Conservation (phyloP, 2,888 invertebrate genomes). For the Malthinus flaveolus region DNA sequence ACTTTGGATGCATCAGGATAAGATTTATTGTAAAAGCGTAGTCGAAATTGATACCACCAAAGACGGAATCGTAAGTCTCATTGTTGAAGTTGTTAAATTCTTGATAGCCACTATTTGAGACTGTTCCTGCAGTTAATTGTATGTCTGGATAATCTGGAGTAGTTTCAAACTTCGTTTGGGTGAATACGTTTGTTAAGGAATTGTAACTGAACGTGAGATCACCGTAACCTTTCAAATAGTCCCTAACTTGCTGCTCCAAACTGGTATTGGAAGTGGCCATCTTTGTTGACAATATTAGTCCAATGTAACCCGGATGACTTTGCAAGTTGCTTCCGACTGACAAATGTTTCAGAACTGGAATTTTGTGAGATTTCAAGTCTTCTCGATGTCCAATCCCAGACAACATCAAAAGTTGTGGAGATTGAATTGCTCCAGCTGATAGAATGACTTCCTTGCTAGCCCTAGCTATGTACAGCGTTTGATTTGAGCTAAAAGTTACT, state of each 20-base stretch:
- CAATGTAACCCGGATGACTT: conserved; percentile 73
- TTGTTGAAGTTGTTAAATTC: conserved; percentile 7
- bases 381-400: conserved; percentile 76
- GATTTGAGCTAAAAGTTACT: conserved; percentile 67
- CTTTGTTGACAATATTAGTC: conserved; percentile 61
- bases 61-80: conserved; percentile 11
- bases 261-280: conserved; percentile 9
- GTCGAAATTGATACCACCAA: conserved; percentile 18
- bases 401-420: conserved; percentile 80
- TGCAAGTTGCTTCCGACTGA: conserved; percentile 77
- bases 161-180: conserved; percentile 14
- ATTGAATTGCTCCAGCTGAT: conserved; percentile 76
- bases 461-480: conserved; percentile 55
- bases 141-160: conserved; percentile 29
- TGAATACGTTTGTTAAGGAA: conserved; percentile 32
- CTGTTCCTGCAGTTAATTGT: conserved; percentile 22
- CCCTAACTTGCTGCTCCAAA: conserved; percentile 21
- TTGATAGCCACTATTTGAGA: conserved; percentile 3
- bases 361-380: conserved; percentile 61
- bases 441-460: conserved; percentile 76
- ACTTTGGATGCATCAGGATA: conserved; percentile 39
- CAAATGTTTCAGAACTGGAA: conserved; percentile 65
- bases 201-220: conserved; percentile 34
- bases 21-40: conserved; percentile 30
- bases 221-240: conserved; percentile 34